A percentile compares a stretch with the other conserved stretches of the same genome.
Evolutionary conservation across 2,888 invertebrate species (phyloP).

Genomic region (Dasysyrphus tricinctus): DNA sequence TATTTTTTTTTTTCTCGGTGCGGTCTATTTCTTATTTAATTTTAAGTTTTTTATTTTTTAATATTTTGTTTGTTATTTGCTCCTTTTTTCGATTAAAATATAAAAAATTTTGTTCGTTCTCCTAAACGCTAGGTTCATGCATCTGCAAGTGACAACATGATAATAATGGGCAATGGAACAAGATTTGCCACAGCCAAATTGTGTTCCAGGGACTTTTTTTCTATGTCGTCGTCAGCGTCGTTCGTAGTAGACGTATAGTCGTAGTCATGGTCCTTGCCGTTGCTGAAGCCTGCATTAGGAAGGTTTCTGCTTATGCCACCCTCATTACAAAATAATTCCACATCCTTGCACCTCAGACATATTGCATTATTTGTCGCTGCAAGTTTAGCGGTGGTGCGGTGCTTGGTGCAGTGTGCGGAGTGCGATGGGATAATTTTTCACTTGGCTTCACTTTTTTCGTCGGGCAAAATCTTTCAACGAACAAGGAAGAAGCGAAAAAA

Average conservation of each 20-base stretch:
- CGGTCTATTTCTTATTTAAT: slow-evolving; percentile 38
- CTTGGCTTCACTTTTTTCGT: slow-evolving; percentile 41
- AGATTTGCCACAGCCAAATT: slow-evolving; percentile 70
- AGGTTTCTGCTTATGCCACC: slow-evolving; percentile 64
- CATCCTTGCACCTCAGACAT: slow-evolving; percentile 75
- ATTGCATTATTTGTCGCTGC: slow-evolving; percentile 70
- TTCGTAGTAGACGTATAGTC: slow-evolving; percentile 13
- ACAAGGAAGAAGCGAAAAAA: slow-evolving; percentile 25
- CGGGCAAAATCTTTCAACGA: slow-evolving; percentile 40
- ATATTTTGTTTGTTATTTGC: background rate
- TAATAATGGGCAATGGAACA: slow-evolving; percentile 65
- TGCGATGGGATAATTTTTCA: slow-evolving; percentile 66
- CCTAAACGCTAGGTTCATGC: slow-evolving; percentile 46
- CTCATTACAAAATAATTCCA: slow-evolving; percentile 76
- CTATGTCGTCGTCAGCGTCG: background rate
- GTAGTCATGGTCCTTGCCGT: slow-evolving; percentile 10
- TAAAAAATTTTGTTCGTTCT: slow-evolving; percentile 1
- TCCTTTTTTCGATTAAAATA: slow-evolving; percentile 55
- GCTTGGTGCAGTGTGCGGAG: background rate
- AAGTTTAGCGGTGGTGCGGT: background rate
- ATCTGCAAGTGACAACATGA: slow-evolving; percentile 70
- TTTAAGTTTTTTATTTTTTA: background rate
- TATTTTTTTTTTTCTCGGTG: slow-evolving; percentile 14
- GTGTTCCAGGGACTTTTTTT: slow-evolving; percentile 56
- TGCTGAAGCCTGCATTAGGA: slow-evolving; percentile 41